Percentiles rank a stretch among this genome's conserved stretches.
These are phyloP conservation scores for Limnephilus marmoratus DNA, from an alignment of 2,888 invertebrate genomes.

Conservation along the genomic window DNA sequence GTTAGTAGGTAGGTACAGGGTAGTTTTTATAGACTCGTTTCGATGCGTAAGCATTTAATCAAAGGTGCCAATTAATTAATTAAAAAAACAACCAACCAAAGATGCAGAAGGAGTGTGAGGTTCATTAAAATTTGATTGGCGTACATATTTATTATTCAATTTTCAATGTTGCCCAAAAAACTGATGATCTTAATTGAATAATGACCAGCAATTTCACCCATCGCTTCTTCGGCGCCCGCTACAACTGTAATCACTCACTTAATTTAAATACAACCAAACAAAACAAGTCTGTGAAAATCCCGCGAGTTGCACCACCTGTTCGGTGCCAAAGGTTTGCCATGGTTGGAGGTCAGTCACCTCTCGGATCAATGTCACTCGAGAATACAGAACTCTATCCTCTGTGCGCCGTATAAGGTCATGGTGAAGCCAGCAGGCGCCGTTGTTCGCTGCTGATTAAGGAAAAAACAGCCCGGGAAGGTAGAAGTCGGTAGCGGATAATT, in stretches of 20 bases:
- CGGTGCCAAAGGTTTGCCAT: neutral
- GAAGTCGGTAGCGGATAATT: slow-evolving; percentile 47
- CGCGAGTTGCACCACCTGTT: slow-evolving; percentile 12
- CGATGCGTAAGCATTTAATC: no score
- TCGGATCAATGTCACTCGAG: slow-evolving; percentile 43
- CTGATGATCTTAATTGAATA: slow-evolving; percentile 41
- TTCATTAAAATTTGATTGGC: neutral
- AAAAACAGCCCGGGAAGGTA: slow-evolving; percentile 39
- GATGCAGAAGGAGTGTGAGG: neutral
- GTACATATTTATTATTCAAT: slow-evolving; percentile 14
- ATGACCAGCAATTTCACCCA: slow-evolving; percentile 25
- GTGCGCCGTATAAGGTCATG: slow-evolving; percentile 45
- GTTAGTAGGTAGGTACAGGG: neutral
- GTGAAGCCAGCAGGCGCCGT: slow-evolving; percentile 46
- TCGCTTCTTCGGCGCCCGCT: slow-evolving; percentile 15
- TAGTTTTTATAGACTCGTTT: neutral
- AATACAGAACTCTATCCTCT: slow-evolving; percentile 12
- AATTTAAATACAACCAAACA: slow-evolving; percentile 6
- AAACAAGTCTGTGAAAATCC: slow-evolving; percentile 30
- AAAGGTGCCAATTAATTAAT: no score
- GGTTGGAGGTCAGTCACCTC: slow-evolving; percentile 33
- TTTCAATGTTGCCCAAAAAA: slow-evolving; percentile 30
- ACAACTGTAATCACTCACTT: neutral
- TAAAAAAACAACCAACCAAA: neutral
- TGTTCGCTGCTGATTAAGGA: slow-evolving; percentile 43